Conservation (phyloP, 2,888 invertebrate genomes). For the Acanthoscelides obtectus region DNA sequence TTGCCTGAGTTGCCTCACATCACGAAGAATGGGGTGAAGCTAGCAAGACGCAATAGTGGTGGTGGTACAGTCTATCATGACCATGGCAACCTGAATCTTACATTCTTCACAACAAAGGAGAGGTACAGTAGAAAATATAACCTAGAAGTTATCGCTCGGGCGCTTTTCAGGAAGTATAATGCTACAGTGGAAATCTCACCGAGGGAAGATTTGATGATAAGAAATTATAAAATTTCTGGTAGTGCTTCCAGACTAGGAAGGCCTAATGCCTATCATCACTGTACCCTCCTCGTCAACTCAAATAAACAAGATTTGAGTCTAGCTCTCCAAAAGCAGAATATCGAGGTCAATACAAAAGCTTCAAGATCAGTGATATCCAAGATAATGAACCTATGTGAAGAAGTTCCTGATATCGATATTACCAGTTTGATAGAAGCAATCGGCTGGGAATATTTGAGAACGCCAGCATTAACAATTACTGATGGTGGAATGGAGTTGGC, state of each 20-base stretch:
- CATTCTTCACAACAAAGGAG: slow-evolving; percentile 82
- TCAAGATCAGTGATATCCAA: slow-evolving; percentile 78
- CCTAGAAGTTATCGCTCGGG: slow-evolving; percentile 78
- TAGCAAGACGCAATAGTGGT: slow-evolving; percentile 91
- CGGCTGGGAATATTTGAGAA: slow-evolving; percentile 79
- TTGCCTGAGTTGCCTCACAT: slow-evolving; percentile 55
- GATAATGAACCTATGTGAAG: slow-evolving; percentile 77
- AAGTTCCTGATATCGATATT: slow-evolving; percentile 66
- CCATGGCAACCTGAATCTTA: slow-evolving; percentile 85
- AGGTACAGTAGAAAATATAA: slow-evolving; percentile 84
- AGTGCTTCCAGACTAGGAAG: slow-evolving; percentile 90
- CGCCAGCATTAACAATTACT: slow-evolving; percentile 59
- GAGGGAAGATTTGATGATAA: slow-evolving; percentile 81
- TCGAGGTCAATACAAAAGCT: slow-evolving; percentile 78
- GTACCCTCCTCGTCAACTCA: slow-evolving; percentile 86
- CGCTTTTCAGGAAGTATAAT: slow-evolving; percentile 77
- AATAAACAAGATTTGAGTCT: slow-evolving; percentile 71
- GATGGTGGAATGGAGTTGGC: slow-evolving; percentile 71
- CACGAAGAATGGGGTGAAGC: slow-evolving; percentile 59
- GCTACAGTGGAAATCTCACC: slow-evolving; percentile 71
- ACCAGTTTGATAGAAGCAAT: slow-evolving; percentile 72
- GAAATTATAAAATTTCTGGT: slow-evolving; percentile 84
- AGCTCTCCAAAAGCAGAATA: slow-evolving; percentile 69
- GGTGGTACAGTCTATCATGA: slow-evolving; percentile 98
- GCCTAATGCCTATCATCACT: slow-evolving; percentile 93